These are phyloP conservation scores for Dilophus febrilis DNA, from an alignment of 2,888 invertebrate species.

Conservation along the genomic window DNA sequence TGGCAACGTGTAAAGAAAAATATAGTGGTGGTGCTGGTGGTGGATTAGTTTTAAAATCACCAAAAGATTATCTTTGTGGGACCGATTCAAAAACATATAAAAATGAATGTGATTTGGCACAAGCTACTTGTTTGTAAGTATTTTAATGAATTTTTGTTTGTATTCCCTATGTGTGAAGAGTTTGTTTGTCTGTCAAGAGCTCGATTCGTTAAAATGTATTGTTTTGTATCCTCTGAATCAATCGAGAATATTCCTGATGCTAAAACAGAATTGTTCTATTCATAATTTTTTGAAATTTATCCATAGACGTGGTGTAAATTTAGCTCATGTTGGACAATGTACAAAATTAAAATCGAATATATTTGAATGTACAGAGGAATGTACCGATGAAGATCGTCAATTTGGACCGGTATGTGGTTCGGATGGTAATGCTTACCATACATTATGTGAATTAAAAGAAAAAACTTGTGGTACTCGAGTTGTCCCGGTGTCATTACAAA, in stretches of 20 bases:
- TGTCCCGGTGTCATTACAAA: conserved; percentile 62
- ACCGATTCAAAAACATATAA: conserved; percentile 74
- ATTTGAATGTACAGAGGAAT: conserved; percentile 38
- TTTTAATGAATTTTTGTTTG: background rate
- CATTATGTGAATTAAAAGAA: conserved; percentile 65
- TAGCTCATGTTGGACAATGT: conserved; percentile 79
- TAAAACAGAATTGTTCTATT: background rate
- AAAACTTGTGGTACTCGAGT: conserved; percentile 76
- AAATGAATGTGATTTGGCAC: conserved; percentile 65
- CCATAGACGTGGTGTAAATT: conserved; percentile 61
- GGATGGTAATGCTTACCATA: conserved; percentile 78
- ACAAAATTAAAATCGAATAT: conserved; percentile 52
- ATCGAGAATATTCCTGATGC: background rate
- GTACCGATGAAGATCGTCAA: conserved; percentile 37
- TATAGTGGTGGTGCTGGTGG: conserved; percentile 26
- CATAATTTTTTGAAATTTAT: conserved; percentile 5
- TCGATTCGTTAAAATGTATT: no score
- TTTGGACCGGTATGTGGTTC: conserved; percentile 72
- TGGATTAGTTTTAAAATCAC: conserved; percentile 34
- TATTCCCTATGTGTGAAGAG: no score
- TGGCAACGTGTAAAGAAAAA: conserved; percentile 41
- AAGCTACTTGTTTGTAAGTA: conserved; percentile 73
- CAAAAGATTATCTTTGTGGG: conserved; percentile 71
- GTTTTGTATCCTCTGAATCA: no score
- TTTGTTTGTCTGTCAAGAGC: no score